Conservation (phyloP, 2,888 invertebrate species). For the Caenorhabditis auriculariae region DNA sequence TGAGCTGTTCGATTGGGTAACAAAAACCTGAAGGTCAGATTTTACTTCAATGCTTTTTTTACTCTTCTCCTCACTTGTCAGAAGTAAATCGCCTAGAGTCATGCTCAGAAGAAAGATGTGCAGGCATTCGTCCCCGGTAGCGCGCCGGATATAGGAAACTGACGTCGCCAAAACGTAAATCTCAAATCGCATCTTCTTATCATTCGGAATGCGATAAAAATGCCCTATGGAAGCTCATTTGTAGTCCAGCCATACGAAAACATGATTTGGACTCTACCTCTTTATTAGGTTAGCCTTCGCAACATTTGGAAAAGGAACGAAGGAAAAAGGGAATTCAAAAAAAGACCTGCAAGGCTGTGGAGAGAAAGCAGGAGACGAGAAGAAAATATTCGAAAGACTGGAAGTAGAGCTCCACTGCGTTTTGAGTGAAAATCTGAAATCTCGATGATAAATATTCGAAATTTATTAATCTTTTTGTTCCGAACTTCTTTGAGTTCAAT, state of each 20-base stretch:
- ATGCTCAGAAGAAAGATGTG: slow-evolving; percentile 59
- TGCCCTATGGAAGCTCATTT: slow-evolving; percentile 16
- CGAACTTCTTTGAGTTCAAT: not conserved
- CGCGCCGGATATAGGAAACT: slow-evolving; percentile 44
- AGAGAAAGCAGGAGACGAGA: slow-evolving; percentile 18
- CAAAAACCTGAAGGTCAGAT: slow-evolving; percentile 45
- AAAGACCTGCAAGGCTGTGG: slow-evolving; percentile 29
- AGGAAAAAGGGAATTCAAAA: not conserved
- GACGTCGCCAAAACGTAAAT: slow-evolving; percentile 48
- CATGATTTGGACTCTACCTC: not conserved
- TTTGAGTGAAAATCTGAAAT: slow-evolving; percentile 18
- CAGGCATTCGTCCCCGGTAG: slow-evolving; percentile 57
- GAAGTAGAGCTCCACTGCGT: slow-evolving; percentile 15
- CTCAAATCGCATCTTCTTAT: too few relatives aligned
- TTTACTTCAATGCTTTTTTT: not conserved
- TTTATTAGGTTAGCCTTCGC: not conserved
- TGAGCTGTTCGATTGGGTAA: slow-evolving; percentile 54
- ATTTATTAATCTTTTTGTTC: not conserved
- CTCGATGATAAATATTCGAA: not conserved
- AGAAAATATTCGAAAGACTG: slow-evolving; percentile 25
- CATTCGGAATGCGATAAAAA: too few relatives aligned
- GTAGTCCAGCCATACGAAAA: not conserved
- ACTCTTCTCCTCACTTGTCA: slow-evolving; percentile 42
- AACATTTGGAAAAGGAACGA: not conserved
- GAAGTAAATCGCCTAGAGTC: slow-evolving; percentile 58